A percentile compares a stretch with the other conserved stretches of the same genome.
These are phyloP conservation scores for Eulacestoma nigropectus DNA, from an alignment of 2,113 vertebrate species.

Conservation along the genomic window DNA sequence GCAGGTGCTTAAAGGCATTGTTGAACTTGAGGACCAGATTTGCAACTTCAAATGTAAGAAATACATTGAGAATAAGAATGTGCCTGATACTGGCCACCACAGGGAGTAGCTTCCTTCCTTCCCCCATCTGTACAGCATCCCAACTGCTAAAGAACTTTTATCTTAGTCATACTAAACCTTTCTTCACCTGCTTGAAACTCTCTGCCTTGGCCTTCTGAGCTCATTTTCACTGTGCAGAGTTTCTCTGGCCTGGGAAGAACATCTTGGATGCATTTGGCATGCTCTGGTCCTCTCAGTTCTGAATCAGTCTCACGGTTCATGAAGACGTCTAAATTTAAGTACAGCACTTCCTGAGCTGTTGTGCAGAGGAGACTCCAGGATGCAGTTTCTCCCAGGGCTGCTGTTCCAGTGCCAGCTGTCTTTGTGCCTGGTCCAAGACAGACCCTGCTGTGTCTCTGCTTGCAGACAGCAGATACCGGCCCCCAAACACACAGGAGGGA, in stretches of 20 bases:
- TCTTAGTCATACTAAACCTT: neutral
- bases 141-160: neutral
- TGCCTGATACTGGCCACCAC: neutral
- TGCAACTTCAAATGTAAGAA: neutral
- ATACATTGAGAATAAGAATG: neutral
- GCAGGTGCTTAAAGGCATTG: neutral
- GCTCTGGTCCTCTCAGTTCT: neutral
- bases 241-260: neutral
- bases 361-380: neutral
- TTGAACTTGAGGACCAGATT: neutral
- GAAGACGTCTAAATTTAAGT: neutral
- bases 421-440: neutral
- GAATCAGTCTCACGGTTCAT: neutral
- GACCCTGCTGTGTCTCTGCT: neutral
- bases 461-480: neutral
- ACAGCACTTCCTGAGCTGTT: neutral
- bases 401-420: neutral
- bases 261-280: fast-evolving
- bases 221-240: neutral
- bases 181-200: neutral
- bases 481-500: neutral
- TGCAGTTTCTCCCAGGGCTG: neutral
- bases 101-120: neutral
- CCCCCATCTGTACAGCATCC: neutral
- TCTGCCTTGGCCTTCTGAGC: neutral